Percentiles rank a stretch among this genome's conserved stretches.
These are phyloP conservation scores for Atherinosoma microstoma DNA, from an alignment of 2,797 vertebrate genomes.

Conservation along the genomic window DNA sequence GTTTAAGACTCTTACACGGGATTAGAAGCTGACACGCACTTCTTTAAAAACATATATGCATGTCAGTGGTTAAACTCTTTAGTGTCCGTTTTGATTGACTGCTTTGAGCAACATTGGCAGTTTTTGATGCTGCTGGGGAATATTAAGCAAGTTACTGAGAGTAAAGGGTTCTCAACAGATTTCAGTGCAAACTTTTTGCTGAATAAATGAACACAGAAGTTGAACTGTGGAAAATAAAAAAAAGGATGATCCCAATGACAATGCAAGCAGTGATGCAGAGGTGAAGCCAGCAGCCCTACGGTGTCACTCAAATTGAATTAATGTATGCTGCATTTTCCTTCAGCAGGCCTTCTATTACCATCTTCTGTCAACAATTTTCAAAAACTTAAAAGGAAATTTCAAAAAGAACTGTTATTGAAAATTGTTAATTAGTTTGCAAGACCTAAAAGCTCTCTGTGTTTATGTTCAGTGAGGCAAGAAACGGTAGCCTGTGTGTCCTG, in stretches of 20 bases:
- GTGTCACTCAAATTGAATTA: not conserved
- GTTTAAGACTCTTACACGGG: not conserved
- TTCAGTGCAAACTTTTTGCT: not conserved
- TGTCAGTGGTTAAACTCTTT: not conserved
- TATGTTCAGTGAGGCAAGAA: not conserved
- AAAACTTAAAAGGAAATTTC: not conserved
- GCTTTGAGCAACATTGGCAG: not conserved
- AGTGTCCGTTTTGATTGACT: not conserved
- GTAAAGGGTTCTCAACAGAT: not conserved
- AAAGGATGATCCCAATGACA: not conserved
- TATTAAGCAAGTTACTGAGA: not conserved
- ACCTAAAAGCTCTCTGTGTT: not conserved
- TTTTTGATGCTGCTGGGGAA: not conserved
- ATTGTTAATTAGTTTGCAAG: not conserved
- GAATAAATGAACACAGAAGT: not conserved
- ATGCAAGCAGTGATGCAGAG: not conserved
- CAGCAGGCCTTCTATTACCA: not conserved
- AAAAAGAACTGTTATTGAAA: not conserved
- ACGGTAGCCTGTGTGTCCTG: not conserved
- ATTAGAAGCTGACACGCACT: not conserved
- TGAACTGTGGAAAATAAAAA: not conserved
- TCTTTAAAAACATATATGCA: not conserved
- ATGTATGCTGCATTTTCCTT: not conserved
- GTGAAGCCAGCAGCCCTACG: not conserved
- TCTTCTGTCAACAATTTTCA: not conserved